These are phyloP conservation scores for Drosophila equinoxialis DNA, from an alignment of 1,140 invertebrate genomes.

Conservation along the genomic window DNA sequence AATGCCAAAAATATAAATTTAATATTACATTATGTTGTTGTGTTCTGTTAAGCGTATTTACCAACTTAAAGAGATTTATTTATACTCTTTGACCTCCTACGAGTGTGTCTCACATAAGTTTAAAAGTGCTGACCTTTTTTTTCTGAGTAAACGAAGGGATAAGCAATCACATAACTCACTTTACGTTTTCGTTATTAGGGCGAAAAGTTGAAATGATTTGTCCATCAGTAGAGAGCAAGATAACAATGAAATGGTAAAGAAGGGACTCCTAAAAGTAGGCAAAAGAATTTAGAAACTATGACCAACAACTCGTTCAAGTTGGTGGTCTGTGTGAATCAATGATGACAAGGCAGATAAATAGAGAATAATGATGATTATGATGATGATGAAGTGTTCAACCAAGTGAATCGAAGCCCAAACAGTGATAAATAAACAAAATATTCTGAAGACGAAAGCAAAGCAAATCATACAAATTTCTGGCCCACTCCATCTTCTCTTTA, in stretches of 20 bases:
- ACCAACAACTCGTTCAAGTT: constrained; percentile 33
- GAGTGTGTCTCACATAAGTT: too few relatives aligned
- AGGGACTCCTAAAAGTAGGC: constrained; percentile 6
- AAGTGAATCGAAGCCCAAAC: constrained; percentile 15
- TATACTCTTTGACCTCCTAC: too few relatives aligned
- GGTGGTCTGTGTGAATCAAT: constrained; percentile 44
- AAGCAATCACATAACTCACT: too few relatives aligned
- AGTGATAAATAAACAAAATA: constrained; percentile 56
- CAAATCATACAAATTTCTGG: neutral
- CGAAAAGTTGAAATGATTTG: neutral
- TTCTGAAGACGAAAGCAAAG: constrained; percentile 23
- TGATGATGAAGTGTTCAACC: constrained; percentile 5
- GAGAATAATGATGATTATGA: neutral
- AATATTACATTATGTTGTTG: too few relatives aligned
- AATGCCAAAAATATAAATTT: too few relatives aligned
- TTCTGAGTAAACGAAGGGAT: too few relatives aligned
- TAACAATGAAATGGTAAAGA: neutral
- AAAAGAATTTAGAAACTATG: constrained; percentile 36
- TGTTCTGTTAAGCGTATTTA: too few relatives aligned
- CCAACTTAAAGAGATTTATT: too few relatives aligned
- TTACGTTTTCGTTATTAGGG: too few relatives aligned
- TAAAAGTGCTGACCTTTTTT: too few relatives aligned
- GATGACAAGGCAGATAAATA: constrained; percentile 48
- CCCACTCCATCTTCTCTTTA: neutral
- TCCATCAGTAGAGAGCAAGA: neutral